Evolutionary conservation across 2,113 vertebrate species (phyloP), one percentile per base, ranked within the genome.

Genomic region (Corvus cornix): DNA sequence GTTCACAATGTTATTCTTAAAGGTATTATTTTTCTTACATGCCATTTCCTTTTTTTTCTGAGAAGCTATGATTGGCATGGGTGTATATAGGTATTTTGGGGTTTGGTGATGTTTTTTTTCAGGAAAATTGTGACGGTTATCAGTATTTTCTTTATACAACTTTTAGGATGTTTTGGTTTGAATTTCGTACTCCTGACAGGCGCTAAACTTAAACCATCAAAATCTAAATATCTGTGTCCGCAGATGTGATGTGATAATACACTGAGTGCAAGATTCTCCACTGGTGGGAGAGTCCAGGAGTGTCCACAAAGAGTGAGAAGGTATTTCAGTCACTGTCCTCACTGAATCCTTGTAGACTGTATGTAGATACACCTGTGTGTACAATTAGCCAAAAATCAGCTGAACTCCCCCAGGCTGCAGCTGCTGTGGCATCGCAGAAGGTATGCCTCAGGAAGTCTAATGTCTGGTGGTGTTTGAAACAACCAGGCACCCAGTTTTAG

Each of bases 81-180:
- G 5, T 96, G 87, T 94, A 93, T 75, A 91, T 94, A 96, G 64
- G 78, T 87, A 7, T 43, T 90, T 62, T 39, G 64, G 48, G 28
- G 2, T 78, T 80, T 79, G 39, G 31, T 88, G 26, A 37, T 28
- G 13, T 35, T 51, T 60, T 52, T 83, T 82, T 48, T 49, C 69
- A 77, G 76, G 41, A 87, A 16, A 43, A 74, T 59, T 31, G 35
- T 63, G 58, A 90, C 30, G 13, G 30, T 84, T 94, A 90, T 94
- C 96, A 97, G 96, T 97, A 92, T 96, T 97, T 91, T 89, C 81
- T 89, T 91, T 52, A 43, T 41, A 35, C 67, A 28, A 22, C 10
- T 82, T 87, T 72, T 73, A 58, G 56, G 52, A 30, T 30, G 31
- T 41, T 86, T 49, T 43, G 58, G 55, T n/a, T 81, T 91, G 44